Percentiles rank a stretch among this genome's conserved stretches.
Conservation (phyloP, 2,888 invertebrate species). For the Leptopilina myrica region DNA sequence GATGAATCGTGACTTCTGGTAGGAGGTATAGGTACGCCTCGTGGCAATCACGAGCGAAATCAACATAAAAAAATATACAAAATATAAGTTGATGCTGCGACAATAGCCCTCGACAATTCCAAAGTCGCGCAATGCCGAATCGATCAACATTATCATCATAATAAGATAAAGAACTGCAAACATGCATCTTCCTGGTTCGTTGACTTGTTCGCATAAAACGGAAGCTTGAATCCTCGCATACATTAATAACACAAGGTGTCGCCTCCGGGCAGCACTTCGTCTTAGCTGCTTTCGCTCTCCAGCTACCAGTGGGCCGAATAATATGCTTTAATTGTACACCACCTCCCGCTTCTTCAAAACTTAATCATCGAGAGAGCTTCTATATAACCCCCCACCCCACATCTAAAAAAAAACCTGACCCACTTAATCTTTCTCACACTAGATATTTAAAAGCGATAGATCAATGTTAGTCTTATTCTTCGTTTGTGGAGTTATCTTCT, state of each 20-base stretch:
- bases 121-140: conserved; percentile 44
- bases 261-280: conserved; percentile 76
- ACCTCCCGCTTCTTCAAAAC: conserved; percentile 57
- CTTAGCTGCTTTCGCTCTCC: conserved; percentile 65
- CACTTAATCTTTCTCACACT: conserved; percentile 51
- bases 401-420: conserved; percentile 20
- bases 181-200: conserved; percentile 27
- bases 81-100: background rate
- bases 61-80: conserved; percentile 6
- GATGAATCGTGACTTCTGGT: conserved; percentile 55
- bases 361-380: conserved; percentile 53
- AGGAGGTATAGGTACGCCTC: conserved; percentile 53
- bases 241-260: conserved; percentile 76
- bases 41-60: conserved; percentile 56
- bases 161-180: conserved; percentile 20
- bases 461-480: conserved; percentile 43
- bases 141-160: background rate
- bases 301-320: conserved; percentile 62
- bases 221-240: conserved; percentile 73
- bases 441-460: conserved; percentile 46
- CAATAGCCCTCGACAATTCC: conserved; percentile 24
- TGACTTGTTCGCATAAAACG: conserved; percentile 57
- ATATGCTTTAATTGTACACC: conserved; percentile 65
- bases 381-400: conserved; percentile 31
- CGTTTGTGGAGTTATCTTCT: too few species aligned